Base-by-base conservation (phyloP, 2,113 vertebrate species). In the Camelus bactrianus region DNA sequence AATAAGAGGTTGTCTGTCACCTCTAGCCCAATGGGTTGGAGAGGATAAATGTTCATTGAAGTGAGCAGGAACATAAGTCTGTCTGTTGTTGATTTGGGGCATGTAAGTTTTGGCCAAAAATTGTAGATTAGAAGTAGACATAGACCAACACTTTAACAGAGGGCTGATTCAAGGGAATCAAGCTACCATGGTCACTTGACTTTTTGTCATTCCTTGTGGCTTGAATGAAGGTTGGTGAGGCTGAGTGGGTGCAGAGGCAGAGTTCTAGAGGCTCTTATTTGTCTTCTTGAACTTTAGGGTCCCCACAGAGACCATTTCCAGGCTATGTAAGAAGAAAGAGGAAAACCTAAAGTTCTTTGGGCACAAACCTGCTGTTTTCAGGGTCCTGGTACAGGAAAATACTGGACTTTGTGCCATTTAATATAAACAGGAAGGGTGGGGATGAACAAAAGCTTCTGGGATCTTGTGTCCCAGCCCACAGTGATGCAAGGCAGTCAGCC, bases 401-500 rank as follows among this genome's bases (percentile, higher is more conserved):
- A 10, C 19, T 77, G 14, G n/a, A 69, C 42, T 92, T 97, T 65
- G 48, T 32, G 6, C 16, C 50, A 50, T 80, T 90, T 1, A 72
- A 38, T 81, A 28, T 95, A 90, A 97, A 93, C 73, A 93, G 65
- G 86, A 92, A 73, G 14, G 7, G 94, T 14, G 50, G 48, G 75
- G 30, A 76, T 72, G 19, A 77, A 48, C 56, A 93, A 80, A 70
- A 48, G 46, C 60, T 69, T 64, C 42, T 95, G 88, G 88, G 38
- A 72, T 69, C 79, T 76, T 89, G 26, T 35, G 0, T 96, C 26
- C 35, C 46, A 93, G 80, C 90, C 26, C 38, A 60, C n/a, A 30
- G 17, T 94, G 64, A 81, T 85, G 48, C 64, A 93, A 76, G 58
- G 15, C 64, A 60, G 2, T 83, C 52, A 50, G 52, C 80, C 56